Evolutionary conservation across 1,140 invertebrate species (phyloP), one percentile per base, ranked within the genome.

Genomic region (Ephestia elutella): DNA sequence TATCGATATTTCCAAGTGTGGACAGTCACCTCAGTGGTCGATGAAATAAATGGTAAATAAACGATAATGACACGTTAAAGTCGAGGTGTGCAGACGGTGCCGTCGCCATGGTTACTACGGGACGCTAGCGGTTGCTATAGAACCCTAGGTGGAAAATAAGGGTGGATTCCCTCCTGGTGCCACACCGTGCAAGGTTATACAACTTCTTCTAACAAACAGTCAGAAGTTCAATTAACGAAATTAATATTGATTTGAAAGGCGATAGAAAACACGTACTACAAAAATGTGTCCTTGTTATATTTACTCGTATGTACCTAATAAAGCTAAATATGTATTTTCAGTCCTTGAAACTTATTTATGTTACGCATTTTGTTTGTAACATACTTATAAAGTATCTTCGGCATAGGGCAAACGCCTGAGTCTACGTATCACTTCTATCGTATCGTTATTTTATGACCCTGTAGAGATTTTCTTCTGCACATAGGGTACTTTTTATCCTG

Each of bases 21-120:
- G 60, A 60, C 57, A 49, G 49, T 49, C 54, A 60, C 20, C 53
- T 57, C 55, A 56, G 30, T 65, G 54, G 64, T 66, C 60, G 56
- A 64, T 66, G 56, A 54, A 62, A 51, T 69, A 65, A 65, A 69
- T 69, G 60, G 69, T 74, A 74, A 71, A 74, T 74, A 74, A 67
- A 69, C 64, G 59, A 19, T 17, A 19, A 58, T 68, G 64, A 67
- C 62, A 71, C 54, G 35, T 49, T 28, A 60, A 63, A 53, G 50
- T 54, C 51, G 59, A 62, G 66, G 58, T 49, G 15, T 51, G 25
- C 25, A 51, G 51, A 54, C 50, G 57, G 60, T 25, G 38, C 20
- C 18, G 64, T 68, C 66, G 50, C 60, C 61, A 68, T 67, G 63
- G 60, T 58, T 25, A 59, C 56, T 25, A 19, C 21, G 32, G 57